Evolutionary conservation across 2,797 vertebrate species (phyloP).

Genomic region (Antennarius maculatus): DNA sequence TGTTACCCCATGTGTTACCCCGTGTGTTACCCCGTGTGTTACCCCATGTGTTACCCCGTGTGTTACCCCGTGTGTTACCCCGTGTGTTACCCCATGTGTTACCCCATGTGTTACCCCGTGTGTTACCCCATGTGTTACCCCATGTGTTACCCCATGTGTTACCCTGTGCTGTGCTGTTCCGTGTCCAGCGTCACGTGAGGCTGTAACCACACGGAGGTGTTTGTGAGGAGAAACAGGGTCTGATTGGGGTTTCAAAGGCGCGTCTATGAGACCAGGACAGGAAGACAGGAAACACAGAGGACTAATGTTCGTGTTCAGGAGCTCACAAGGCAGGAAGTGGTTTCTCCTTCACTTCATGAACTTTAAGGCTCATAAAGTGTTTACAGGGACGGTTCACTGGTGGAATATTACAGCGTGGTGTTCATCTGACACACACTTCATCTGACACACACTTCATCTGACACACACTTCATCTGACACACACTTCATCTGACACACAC

Average conservation of each 20-base stretch:
- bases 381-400: constrained; percentile 58
- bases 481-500: no score
- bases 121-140: no score
- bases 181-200: constrained; percentile 3
- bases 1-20: no score
- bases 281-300: constrained; percentile 8
- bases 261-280: constrained; percentile 38
- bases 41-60: no score
- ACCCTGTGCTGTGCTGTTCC: no score
- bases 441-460: no score
- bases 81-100: no score
- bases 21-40: no score
- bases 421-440: no score
- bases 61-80: no score
- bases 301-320: constrained; percentile 53
- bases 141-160: no score
- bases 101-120: no score
- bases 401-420: constrained; percentile 78
- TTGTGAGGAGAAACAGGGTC: constrained; percentile 44
- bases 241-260: constrained; percentile 50
- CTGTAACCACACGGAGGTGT: constrained; percentile 20
- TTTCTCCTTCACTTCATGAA: constrained; percentile 58
- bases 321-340: constrained; percentile 40
- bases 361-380: constrained; percentile 57
- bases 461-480: constrained; percentile 16